Evolutionary conservation across 1,140 invertebrate species (phyloP).

Genomic region (Solenopsis fugax): DNA sequence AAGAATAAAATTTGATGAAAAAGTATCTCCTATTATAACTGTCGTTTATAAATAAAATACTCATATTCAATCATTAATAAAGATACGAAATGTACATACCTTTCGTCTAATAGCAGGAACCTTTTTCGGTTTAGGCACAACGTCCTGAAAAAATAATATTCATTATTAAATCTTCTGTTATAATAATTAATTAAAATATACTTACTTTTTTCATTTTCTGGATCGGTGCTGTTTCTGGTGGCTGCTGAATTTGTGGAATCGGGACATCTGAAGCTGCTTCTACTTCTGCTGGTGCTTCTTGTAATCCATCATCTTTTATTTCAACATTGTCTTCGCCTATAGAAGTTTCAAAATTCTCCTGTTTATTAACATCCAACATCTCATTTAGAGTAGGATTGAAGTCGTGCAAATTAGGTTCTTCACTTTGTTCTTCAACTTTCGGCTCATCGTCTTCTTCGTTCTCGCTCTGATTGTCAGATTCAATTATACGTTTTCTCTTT

Average conservation of each 20-base stretch:
- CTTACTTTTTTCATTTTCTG: slow-evolving; percentile 83
- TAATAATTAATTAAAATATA: slow-evolving; percentile 16
- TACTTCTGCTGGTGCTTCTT: neutral
- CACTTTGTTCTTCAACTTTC: slow-evolving; percentile 55
- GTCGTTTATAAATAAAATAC: neutral
- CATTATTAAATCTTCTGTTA: neutral
- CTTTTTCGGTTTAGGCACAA: slow-evolving; percentile 79
- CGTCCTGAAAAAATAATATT: slow-evolving; percentile 60
- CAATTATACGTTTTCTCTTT: slow-evolving; percentile 85
- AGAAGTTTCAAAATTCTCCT: slow-evolving; percentile 51
- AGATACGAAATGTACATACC: slow-evolving; percentile 67
- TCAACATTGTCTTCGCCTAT: slow-evolving; percentile 43
- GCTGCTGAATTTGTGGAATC: slow-evolving; percentile 8
- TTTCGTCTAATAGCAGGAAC: slow-evolving; percentile 81
- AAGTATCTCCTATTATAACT: neutral
- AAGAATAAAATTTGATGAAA: slow-evolving; percentile 25
- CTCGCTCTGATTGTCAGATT: slow-evolving; percentile 85
- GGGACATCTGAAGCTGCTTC: slow-evolving; percentile 16
- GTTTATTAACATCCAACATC: slow-evolving; percentile 38
- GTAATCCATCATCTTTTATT: slow-evolving; percentile 38
- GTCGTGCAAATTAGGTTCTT: slow-evolving; percentile 56
- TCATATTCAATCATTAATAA: neutral
- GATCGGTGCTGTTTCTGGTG: slow-evolving; percentile 67
- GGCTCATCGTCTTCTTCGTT: slow-evolving; percentile 83
- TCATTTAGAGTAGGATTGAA: slow-evolving; percentile 20